Conservation (phyloP, 1,140 invertebrate genomes). For the Hormaphis cornu region DNA sequence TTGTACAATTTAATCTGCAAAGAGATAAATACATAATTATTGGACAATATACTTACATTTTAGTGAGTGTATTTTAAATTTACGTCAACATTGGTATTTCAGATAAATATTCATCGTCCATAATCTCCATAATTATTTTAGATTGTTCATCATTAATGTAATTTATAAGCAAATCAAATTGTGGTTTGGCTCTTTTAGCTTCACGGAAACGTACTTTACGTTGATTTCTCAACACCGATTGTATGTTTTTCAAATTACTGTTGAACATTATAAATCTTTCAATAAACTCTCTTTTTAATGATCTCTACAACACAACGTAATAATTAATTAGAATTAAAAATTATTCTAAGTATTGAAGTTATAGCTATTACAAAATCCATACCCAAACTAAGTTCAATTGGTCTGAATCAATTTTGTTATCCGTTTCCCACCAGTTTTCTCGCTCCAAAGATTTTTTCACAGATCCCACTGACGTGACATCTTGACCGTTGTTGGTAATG, state of each 20-base stretch:
- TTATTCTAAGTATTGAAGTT: no score
- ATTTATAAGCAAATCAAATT: neutral
- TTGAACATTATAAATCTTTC: neutral
- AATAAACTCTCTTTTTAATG: neutral
- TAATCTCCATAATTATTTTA: neutral
- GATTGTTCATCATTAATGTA: neutral
- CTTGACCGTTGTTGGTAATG: neutral
- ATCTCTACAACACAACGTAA: slow-evolving; percentile 2
- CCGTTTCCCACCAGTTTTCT: slow-evolving; percentile 41
- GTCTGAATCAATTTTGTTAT: slow-evolving; percentile 40
- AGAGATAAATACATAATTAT: neutral
- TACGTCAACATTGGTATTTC: neutral
- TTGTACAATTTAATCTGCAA: neutral
- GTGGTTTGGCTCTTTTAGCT: neutral
- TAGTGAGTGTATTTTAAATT: neutral
- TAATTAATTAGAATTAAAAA: no score
- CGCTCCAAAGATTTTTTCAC: neutral
- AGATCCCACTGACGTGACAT: neutral
- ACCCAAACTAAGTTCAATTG: neutral
- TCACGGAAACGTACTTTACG: neutral
- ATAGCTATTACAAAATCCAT: neutral
- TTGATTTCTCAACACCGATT: neutral
- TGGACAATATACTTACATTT: neutral
- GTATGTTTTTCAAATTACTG: neutral
- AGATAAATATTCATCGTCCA: neutral